phyloP scores from a whole-genome alignment of 2,888 invertebrate genomes.

The Chaitophorus viminalis region DNA sequence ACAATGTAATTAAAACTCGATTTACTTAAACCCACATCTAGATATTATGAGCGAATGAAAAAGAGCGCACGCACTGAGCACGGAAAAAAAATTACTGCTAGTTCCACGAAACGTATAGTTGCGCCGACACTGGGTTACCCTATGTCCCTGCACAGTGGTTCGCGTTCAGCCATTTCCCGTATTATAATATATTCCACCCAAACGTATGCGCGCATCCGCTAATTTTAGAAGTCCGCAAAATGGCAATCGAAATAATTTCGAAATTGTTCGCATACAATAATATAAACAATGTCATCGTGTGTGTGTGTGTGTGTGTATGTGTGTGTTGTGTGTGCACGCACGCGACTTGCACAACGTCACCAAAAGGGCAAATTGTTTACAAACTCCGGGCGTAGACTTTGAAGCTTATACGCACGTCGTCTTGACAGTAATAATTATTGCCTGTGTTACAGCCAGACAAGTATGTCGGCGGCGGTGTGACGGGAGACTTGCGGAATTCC shows the following conservation, averaged over 20 bases:
- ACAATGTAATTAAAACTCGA: no score
- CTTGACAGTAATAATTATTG: background rate
- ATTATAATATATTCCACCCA: no score
- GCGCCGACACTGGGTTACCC: no score
- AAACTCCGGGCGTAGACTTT: background rate
- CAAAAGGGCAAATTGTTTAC: slow-evolving; percentile 16
- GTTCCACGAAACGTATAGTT: no score
- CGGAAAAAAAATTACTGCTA: no score
- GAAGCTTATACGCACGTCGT: background rate
- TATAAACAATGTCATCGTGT: background rate
- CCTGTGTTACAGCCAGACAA: background rate
- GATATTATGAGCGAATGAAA: no score
- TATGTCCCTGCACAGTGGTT: no score
- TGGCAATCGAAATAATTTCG: slow-evolving; percentile 7
- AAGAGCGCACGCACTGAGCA: no score
- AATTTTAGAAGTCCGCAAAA: background rate
- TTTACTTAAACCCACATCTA: no score
- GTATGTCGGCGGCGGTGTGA: background rate
- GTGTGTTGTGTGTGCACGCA: no score
- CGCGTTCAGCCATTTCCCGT: no score
- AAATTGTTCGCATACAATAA: slow-evolving; percentile 3
- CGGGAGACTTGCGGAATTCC: slow-evolving; percentile 2
- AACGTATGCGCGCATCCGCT: background rate
- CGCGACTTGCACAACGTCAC: background rate
- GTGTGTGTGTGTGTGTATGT: no score